Conservation (phyloP, 2,113 vertebrate genomes). For the Diadophis punctatus region DNA sequence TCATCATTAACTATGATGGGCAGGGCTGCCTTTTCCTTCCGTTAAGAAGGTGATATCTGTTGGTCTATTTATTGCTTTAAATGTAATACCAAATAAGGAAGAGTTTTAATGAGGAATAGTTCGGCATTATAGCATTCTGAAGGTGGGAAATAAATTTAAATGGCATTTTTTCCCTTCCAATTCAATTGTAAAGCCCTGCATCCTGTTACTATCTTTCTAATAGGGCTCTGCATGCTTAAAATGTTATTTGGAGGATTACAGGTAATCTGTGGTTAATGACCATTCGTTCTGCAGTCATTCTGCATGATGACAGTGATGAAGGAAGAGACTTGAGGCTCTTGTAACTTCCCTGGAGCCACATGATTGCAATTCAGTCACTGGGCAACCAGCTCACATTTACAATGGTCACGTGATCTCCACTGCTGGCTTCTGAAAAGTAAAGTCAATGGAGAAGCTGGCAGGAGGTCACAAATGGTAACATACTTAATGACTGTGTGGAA, state of each 20-base stretch:
- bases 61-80: background rate
- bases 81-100: background rate
- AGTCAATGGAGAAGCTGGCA: background rate
- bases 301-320: background rate
- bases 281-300: background rate
- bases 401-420: background rate
- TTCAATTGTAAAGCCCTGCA: background rate
- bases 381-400: background rate
- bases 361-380: background rate
- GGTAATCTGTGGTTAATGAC: background rate
- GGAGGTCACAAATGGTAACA: background rate
- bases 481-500: background rate
- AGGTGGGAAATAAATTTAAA: background rate
- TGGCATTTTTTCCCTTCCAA: background rate
- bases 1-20: background rate
- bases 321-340: background rate
- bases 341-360: background rate
- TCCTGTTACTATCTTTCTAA: background rate
- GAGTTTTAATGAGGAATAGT: background rate
- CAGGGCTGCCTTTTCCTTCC: background rate
- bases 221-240: background rate
- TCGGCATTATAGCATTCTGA: background rate
- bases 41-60: background rate
- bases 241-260: background rate
- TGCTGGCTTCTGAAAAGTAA: background rate